Evolutionary conservation across 2,113 vertebrate species (phyloP).

Genomic region (Actenoides hombroni): DNA sequence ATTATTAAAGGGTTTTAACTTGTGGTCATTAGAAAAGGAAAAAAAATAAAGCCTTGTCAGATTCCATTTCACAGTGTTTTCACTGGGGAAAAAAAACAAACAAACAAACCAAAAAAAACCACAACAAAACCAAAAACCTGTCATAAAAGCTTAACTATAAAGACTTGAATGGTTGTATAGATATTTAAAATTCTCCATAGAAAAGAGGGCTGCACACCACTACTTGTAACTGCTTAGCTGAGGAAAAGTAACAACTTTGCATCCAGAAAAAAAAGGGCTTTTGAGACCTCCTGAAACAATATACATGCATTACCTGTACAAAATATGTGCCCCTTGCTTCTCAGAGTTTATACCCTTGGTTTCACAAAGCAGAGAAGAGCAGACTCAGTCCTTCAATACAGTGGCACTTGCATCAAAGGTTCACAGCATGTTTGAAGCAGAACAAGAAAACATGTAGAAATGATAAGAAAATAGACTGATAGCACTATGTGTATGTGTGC

Average conservation of each 20-base stretch:
- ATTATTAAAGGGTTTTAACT: not conserved
- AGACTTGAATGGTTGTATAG: not conserved
- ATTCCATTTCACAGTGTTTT: not conserved
- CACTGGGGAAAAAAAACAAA: not conserved
- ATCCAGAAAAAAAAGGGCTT: not conserved
- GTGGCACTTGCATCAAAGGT: not conserved
- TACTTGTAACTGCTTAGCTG: conserved; percentile 6
- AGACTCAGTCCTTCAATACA: not conserved
- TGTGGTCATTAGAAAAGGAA: not conserved
- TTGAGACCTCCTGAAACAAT: not conserved
- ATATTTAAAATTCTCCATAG: not conserved
- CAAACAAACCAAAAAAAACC: too few relatives aligned
- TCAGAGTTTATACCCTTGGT: not conserved
- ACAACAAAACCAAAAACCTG: too few relatives aligned
- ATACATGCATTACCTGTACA: not conserved
- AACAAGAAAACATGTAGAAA: not conserved
- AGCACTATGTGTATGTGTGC: fast-evolving
- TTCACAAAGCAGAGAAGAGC: not conserved
- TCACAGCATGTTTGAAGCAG: not conserved
- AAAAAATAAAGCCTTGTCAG: not conserved
- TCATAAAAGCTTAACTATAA: not conserved
- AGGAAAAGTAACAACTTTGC: conserved; percentile 1
- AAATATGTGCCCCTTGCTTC: not conserved
- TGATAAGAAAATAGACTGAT: not conserved
- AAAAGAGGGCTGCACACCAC: not conserved